Base-by-base conservation (phyloP, 2,797 vertebrate genomes). In the Fratercula arctica region DNA sequence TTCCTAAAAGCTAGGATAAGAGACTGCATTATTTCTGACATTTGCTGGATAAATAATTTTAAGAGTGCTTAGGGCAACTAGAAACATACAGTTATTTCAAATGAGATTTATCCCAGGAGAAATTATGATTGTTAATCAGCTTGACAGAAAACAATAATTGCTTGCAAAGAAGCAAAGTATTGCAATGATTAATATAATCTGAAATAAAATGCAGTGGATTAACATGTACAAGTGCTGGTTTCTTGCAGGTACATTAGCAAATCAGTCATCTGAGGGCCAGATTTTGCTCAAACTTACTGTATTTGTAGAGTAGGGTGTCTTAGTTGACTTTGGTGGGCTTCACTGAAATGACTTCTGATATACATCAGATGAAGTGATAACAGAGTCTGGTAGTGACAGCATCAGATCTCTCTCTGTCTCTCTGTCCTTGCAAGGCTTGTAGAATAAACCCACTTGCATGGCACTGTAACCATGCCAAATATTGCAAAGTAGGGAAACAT, bases 141-240 rank as follows among this genome's bases (percentile, higher is more conserved):
- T 80, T 85, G 74, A 85, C 63, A 87, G 59, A 93, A 95, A 93
- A 89, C 90, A 96, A n/a, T 90, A 92, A 95, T 82, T 88, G 73
- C 76, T 91, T 96, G 48, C 90, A 82, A 92, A 89, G 69, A 93
- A 90, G 77, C 37, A 59, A 84, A 95, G 15, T 93, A 53, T 53
- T 88, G 54, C 73, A 63, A 19, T 87, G 67, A 74, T 86, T 86
- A 86, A 48, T 88, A 67, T 67, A 73, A 92, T 82, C 60, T 90
- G 80, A 87, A 96, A 72, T 85, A 94, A 94, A 89, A 83, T 87
- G 89, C 45, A 93, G 64, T 76, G 53, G 59, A 89, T 91, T 93
- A 86, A 68, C 45, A 45, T 46, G 48, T 87, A 46, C 39, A 60
- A 60, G 53, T 61, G 25, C 66, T 85, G 9, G 3, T 84, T 88